A percentile compares a stretch with the other conserved stretches of the same genome.
phyloP scores from a whole-genome alignment of 2,113 vertebrate genomes.

The Corynorhinus townsendii region DNA sequence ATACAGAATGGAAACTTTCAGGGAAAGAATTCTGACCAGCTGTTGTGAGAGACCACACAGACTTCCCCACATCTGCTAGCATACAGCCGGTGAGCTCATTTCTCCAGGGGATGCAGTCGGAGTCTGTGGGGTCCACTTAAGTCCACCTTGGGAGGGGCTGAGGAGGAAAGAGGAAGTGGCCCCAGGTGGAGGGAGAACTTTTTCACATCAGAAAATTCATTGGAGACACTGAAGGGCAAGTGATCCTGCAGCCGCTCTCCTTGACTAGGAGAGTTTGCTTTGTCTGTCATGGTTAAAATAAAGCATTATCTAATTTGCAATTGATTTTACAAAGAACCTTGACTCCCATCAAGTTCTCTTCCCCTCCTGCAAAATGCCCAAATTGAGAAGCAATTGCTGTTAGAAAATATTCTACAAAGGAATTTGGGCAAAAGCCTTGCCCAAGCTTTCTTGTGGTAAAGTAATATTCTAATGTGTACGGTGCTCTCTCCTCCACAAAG shows the following conservation, averaged over 20 bases:
- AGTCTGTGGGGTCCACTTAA: slow-evolving; percentile 64
- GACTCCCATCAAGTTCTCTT: not conserved
- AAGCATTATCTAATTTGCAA: not conserved
- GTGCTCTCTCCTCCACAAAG: not conserved
- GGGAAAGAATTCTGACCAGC: slow-evolving; percentile 70
- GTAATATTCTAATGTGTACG: not conserved
- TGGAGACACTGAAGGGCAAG: not conserved
- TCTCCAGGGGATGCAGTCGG: slow-evolving; percentile 53
- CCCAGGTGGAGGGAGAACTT: slow-evolving; percentile 28
- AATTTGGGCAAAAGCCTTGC: not conserved
- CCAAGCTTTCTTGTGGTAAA: not conserved
- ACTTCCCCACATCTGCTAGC: slow-evolving; percentile 65
- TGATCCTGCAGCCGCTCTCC: not conserved
- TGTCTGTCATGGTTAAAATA: not conserved
- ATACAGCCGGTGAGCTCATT: slow-evolving; percentile 69
- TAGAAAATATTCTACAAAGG: not conserved
- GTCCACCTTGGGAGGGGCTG: slow-evolving; percentile 32
- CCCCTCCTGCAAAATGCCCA: not conserved
- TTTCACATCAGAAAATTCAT: not conserved
- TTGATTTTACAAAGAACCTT: not conserved
- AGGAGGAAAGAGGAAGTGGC: slow-evolving; percentile 47
- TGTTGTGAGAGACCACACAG: slow-evolving; percentile 75
- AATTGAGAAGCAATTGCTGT: not conserved
- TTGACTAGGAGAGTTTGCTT: not conserved
- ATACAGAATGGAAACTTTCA: slow-evolving; percentile 65